phyloP scores from a whole-genome alignment of 2,797 vertebrate genomes.

The Poliocrania exsul region DNA sequence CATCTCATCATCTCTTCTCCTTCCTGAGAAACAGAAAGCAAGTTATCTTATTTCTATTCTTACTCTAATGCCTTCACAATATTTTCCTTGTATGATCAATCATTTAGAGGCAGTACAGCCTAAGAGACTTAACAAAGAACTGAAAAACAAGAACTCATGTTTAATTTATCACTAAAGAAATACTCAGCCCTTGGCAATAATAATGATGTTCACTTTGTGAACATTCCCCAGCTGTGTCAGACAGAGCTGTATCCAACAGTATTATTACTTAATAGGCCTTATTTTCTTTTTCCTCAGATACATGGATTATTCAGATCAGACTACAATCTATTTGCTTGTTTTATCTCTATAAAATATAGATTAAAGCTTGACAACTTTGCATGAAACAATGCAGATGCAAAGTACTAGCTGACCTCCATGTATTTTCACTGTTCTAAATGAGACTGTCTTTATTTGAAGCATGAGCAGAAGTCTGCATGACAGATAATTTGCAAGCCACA shows the following conservation, averaged over 20 bases:
- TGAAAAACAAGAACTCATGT: neutral
- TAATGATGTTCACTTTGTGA: neutral
- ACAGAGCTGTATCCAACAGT: neutral
- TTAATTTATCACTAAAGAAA: neutral
- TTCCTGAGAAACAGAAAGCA: neutral
- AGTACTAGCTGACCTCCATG: neutral
- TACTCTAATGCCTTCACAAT: neutral
- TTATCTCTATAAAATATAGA: neutral
- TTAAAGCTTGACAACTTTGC: neutral
- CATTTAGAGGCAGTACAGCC: neutral
- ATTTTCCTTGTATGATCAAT: neutral
- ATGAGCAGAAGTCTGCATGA: neutral
- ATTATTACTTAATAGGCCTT: neutral
- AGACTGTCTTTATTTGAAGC: neutral
- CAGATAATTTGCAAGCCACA: neutral
- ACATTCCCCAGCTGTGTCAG: constrained; percentile 14
- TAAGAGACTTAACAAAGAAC: neutral
- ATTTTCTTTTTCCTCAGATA: neutral
- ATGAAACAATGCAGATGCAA: neutral
- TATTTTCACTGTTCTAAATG: neutral
- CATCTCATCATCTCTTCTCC: neutral
- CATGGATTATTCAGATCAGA: neutral
- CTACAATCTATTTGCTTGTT: neutral
- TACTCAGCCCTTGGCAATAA: constrained; percentile 6
- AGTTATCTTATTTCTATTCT: neutral